phyloP scores from a whole-genome alignment of 2,113 vertebrate species.

The Lota lota region DNA sequence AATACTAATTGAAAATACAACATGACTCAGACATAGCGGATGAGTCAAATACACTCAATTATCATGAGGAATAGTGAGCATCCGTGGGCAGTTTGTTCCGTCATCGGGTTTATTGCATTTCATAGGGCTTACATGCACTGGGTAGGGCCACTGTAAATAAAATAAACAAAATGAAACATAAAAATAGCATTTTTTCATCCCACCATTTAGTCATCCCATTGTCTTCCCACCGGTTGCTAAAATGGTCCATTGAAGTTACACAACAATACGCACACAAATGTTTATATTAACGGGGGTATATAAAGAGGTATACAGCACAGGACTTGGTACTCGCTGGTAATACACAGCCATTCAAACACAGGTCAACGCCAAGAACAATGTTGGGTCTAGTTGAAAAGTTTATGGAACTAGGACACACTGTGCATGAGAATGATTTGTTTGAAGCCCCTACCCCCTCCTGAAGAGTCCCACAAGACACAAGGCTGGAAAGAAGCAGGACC shows the following conservation, averaged over 20 bases:
- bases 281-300: constrained; percentile 73
- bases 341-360: constrained; percentile 61
- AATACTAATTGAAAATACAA: too few relatives aligned
- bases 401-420: constrained; percentile 16
- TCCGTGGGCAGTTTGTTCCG: constrained; percentile 73
- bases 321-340: constrained; percentile 62
- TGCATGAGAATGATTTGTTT: background rate
- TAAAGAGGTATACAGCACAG: constrained; percentile 41
- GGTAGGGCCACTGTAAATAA: constrained; percentile 79
- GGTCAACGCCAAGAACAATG: constrained; percentile 29
- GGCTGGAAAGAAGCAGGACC: too few relatives aligned
- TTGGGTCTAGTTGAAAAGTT: constrained; percentile 9
- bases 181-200: constrained; percentile 46
- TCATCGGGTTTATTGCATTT: constrained; percentile 99
- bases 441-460: too few relatives aligned
- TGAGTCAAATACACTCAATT: too few relatives aligned
- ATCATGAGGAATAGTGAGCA: too few relatives aligned
- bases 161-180: constrained; percentile 84
- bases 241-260: constrained; percentile 82
- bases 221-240: constrained; percentile 80
- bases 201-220: constrained; percentile 42
- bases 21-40: too few relatives aligned
- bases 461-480: too few relatives aligned
- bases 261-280: constrained; percentile 74
- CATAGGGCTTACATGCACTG: constrained; percentile 97